phyloP scores from a whole-genome alignment of 2,113 vertebrate genomes.

The Ciconia maguari region DNA sequence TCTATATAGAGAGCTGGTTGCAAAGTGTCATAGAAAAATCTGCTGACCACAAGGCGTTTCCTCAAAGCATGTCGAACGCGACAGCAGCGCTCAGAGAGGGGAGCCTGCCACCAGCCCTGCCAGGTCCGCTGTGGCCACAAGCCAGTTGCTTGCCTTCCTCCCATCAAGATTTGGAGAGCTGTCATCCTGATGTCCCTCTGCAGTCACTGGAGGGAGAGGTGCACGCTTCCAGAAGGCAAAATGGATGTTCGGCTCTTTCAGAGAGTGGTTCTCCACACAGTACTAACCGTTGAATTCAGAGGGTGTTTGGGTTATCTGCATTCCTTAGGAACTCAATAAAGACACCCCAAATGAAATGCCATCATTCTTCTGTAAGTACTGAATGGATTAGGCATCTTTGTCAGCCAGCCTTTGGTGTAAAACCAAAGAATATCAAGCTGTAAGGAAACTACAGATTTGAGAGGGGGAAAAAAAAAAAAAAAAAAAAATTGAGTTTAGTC shows the following conservation, averaged over 20 bases:
- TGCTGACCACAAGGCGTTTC: background rate
- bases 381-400: background rate
- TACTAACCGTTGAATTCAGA: background rate
- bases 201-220: background rate
- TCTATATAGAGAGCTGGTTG: background rate
- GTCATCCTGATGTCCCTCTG: background rate
- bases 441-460: background rate
- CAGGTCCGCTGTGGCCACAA: background rate
- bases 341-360: background rate
- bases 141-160: background rate
- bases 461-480: accelerated
- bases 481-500: background rate
- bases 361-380: background rate
- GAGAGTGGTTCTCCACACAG: background rate
- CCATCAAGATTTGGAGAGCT: background rate
- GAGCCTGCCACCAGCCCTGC: background rate
- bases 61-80: background rate
- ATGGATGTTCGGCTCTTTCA: accelerated
- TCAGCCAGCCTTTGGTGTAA: background rate
- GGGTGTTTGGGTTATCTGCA: background rate
- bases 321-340: background rate
- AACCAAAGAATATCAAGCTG: background rate
- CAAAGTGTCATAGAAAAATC: background rate
- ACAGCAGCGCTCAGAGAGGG: background rate
- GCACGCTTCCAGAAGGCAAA: background rate